Evolutionary conservation across 2,888 invertebrate species (phyloP), one percentile per base, ranked within the genome.

Genomic region (Drosophila macrospina): DNA sequence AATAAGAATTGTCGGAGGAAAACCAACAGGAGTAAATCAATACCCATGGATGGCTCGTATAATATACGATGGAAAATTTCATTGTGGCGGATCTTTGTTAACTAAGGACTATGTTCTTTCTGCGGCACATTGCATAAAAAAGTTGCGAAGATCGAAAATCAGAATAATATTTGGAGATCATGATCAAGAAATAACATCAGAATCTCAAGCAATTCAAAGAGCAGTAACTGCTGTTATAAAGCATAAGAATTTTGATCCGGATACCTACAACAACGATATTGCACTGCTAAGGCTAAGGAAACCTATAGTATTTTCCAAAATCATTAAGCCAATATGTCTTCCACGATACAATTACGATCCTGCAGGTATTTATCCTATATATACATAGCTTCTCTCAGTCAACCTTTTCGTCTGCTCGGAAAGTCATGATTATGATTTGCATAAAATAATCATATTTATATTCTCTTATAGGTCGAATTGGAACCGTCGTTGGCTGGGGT

Each of bases 21-120:
- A 94, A 86, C 96, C 97, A 20, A 95, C 97, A 0, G 95, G 96
- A 54, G 94, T 96, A 32, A 96, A 97, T 92, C 95, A 95, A 78
- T 97, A 96, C 91, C 97, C 97, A 7, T 97, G 97, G 97, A 94
- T 97, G 92, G 97, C 96, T 3, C 93, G 97, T 44, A 93, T 97
- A 59, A 95, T 97, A 11, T 97, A 97, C 91, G 96, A 97, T 89
- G 97, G 97, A 0, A 96, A 96, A 91, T 97, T 97, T 92, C 97
- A 97, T 91, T 97, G 97, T 88, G 97, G 97, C 0, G 97, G 95
- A 20, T 96, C 97, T 2, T 93, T 97, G 28, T 93, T 97, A 44
- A 96, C 96, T 59, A 95, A 95, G 44, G 96, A 97, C 92, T 97
- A 96, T 90, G 96, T 97, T 63, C 93, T 97, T 59, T 97, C 97